A percentile compares a stretch with the other conserved stretches of the same genome.
Conservation (phyloP, 1,140 invertebrate genomes). For the Sitobion miscanthi region DNA sequence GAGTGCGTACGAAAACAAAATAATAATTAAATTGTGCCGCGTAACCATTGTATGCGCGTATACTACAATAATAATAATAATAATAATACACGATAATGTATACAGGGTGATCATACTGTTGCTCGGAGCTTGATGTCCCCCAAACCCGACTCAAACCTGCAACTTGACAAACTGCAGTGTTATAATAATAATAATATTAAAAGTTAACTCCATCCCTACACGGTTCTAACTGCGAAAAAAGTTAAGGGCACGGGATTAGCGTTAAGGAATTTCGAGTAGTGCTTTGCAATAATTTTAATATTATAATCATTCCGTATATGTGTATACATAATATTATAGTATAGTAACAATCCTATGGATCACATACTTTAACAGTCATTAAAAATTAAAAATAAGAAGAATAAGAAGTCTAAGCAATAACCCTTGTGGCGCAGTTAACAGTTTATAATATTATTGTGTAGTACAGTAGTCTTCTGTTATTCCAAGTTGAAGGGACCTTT, state of each 20-base stretch:
- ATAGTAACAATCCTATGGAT: background rate
- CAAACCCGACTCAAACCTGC: background rate
- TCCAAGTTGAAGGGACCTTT: too few species aligned
- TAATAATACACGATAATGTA: background rate
- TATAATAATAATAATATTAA: too few species aligned
- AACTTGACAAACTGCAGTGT: background rate
- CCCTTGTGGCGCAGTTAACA: too few species aligned
- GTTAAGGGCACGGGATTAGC: background rate
- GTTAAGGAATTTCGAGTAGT: background rate
- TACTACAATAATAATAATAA: background rate
- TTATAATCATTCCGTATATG: background rate
- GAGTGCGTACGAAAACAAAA: background rate
- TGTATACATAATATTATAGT: background rate
- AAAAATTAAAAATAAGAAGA: background rate
- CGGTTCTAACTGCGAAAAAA: background rate
- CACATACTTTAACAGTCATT: background rate
- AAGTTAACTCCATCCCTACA: background rate
- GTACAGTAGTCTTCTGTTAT: too few species aligned
- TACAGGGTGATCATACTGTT: background rate
- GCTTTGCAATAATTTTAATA: background rate
- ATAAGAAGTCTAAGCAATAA: too few species aligned
- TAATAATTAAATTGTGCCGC: constrained; percentile 14
- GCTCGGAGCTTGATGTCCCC: too few species aligned
- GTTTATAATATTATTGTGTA: too few species aligned
- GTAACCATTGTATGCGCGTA: background rate